Base-by-base conservation (phyloP, 2,113 vertebrate species). In the Eonycteris spelaea region DNA sequence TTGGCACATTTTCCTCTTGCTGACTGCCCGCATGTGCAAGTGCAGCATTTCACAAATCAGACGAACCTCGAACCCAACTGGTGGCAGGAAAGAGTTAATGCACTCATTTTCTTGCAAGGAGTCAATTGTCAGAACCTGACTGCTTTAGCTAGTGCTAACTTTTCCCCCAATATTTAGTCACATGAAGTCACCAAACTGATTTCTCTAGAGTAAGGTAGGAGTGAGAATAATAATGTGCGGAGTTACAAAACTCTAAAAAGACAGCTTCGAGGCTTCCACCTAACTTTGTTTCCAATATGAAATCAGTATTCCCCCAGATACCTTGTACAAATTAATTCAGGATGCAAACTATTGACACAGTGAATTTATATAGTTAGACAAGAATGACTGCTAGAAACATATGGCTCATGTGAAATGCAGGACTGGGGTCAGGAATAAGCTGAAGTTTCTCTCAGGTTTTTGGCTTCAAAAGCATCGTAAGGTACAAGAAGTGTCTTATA, bases 211-310 rank as follows among this genome's bases (percentile, higher is more conserved):
- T 33, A 70, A 45, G 48, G 55, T 16, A 73, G 78, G 90, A 97
- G 14, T 85, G 53, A 95, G 75, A 94, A 88, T 96, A 92, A 95
- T 11, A 97, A 95, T 16, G 0, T 70, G 53, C 53, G 77, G 71
- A 88, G 35, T 82, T 95, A 77, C 5, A 92, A 55, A 96, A 90
- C 75, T 92, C 65, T n/a, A n/a, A 15, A 86, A 67, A 70, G 22
- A n/a, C 48, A 18, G 38, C 82, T 90, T 48, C 28, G 45, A 91
- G 65, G 2, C 18, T 89, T 87, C 74, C 21, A 55, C 10, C 59
- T 92, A 94, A 90, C 30, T 48, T 96, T 70, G 55, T 95, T 97
- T 86, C 55, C 65, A 84, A 68, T 48, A 65, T 59, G 63, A 97
- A 96, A 93, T 95, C 59, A 74, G 43, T 21, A 68, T 55, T 68